Conservation (phyloP, 2,113 vertebrate species). For the Periophthalmus modestus region DNA sequence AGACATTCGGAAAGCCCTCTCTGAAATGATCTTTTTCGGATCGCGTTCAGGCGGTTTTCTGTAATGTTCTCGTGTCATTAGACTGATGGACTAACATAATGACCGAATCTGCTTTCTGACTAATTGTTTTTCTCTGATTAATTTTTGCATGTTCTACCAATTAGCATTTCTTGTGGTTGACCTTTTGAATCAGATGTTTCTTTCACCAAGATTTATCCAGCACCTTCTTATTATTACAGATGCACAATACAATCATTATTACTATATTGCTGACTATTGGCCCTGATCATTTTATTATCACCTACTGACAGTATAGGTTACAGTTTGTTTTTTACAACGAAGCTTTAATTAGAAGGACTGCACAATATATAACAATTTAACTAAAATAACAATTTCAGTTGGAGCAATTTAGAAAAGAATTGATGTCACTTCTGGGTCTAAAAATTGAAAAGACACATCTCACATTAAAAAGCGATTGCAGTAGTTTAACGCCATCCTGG, state of each 20-base stretch:
- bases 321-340: too few species aligned
- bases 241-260: not conserved
- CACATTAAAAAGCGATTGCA: too few species aligned
- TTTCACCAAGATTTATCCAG: slow-evolving; percentile 7
- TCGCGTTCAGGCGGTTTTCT: slow-evolving; percentile 20
- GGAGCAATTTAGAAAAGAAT: too few species aligned
- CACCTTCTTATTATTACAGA: slow-evolving; percentile 11
- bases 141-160: slow-evolving; percentile 79
- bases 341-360: too few species aligned
- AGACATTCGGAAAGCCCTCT: slow-evolving; percentile 28
- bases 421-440: too few species aligned
- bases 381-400: too few species aligned
- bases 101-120: slow-evolving; percentile 25
- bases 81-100: slow-evolving; percentile 5
- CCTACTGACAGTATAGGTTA: too few species aligned
- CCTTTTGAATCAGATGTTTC: slow-evolving; percentile 36
- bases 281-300: too few species aligned
- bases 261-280: not conserved
- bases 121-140: slow-evolving; percentile 38
- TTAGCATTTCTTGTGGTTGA: slow-evolving; percentile 42
- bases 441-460: too few species aligned
- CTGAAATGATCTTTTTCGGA: not conserved
- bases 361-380: too few species aligned
- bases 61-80: slow-evolving; percentile 33
- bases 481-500: too few species aligned